These are phyloP conservation scores for Felis catus DNA, from an alignment of 2,113 vertebrate genomes.

Conservation along the genomic window F.catus_Fca126_mat1.0 CM031412.1:191623001-191623500, in stretches of 20 bases:
- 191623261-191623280: neutral
- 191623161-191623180: neutral
- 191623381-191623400: neutral
- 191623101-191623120: neutral
- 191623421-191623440: neutral
- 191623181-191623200: neutral
- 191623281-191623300: neutral
- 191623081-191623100: neutral
- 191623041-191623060: neutral
- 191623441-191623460: neutral
- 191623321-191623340: neutral
- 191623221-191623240: neutral
- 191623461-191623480: neutral
- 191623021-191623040: neutral
- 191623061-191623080: neutral
- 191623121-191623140: neutral
- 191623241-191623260: neutral
- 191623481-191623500: neutral
- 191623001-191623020: neutral
- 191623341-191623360: neutral
- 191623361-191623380: neutral
- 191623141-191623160: neutral
- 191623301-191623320: neutral
- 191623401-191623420: neutral
- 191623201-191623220: neutral